These are phyloP conservation scores for Atethmia centrago DNA, from an alignment of 2,888 invertebrate species.

Conservation along the genomic window DNA sequence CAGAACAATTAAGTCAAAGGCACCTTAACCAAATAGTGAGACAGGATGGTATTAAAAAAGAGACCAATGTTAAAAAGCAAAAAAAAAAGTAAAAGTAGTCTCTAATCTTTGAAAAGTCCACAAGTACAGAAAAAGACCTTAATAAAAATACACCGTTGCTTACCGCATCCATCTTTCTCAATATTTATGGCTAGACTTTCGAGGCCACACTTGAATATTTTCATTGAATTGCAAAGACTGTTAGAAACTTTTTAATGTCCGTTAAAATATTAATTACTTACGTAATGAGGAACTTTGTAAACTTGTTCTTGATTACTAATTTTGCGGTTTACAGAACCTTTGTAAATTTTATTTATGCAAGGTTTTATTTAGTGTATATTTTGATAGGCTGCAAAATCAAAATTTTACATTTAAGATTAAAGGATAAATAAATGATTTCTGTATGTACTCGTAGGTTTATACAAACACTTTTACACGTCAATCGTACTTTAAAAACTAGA, in stretches of 20 bases:
- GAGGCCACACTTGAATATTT: constrained; percentile 30
- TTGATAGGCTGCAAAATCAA: not conserved
- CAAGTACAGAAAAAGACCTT: not conserved
- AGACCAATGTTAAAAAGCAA: not conserved
- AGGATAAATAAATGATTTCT: not conserved
- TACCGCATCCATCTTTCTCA: constrained; percentile 5
- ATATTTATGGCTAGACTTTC: constrained; percentile 10
- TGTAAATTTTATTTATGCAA: not conserved
- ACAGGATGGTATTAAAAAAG: not conserved
- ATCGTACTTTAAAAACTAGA: too few species aligned
- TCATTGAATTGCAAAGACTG: constrained; percentile 28
- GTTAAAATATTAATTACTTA: constrained; percentile 51
- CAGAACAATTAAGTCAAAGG: too few species aligned
- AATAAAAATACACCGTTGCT: not conserved
- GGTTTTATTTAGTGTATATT: not conserved
- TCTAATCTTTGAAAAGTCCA: not conserved
- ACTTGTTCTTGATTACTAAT: constrained; percentile 18
- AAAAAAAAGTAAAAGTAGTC: not conserved
- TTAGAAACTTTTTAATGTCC: constrained; percentile 38
- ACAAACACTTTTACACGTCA: too few species aligned
- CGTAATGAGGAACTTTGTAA: constrained; percentile 38
- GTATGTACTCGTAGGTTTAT: too few species aligned
- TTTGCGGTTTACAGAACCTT: constrained; percentile 15
- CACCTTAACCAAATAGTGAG: not conserved
- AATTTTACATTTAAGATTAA: not conserved